These are phyloP conservation scores for Apodemia zela DNA, from an alignment of 2,888 invertebrate species.

Conservation along the genomic window DNA sequence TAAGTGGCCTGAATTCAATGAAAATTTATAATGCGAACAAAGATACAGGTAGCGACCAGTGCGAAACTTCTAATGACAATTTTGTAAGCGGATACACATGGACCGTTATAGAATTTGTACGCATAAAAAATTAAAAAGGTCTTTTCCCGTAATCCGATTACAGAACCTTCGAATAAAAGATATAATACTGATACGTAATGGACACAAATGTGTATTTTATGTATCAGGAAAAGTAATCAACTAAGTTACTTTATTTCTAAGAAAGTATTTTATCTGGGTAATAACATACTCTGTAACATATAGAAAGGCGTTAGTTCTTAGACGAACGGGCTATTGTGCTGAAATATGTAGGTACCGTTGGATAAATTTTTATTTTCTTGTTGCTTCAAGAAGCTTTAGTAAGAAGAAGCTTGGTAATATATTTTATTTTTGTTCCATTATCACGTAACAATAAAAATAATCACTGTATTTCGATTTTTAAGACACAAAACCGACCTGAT, in stretches of 20 bases:
- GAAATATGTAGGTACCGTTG: not conserved
- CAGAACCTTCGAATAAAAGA: constrained; percentile 1
- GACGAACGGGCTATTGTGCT: not conserved
- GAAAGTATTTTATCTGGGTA: not conserved
- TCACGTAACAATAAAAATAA: too few species aligned
- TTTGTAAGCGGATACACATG: constrained; percentile 31
- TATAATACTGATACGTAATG: not conserved
- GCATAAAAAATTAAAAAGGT: constrained; percentile 36
- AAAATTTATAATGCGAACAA: too few species aligned
- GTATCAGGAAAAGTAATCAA: constrained; percentile 9
- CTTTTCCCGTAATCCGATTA: constrained; percentile 34
- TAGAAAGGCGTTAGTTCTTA: not conserved
- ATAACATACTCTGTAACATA: not conserved
- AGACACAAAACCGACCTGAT: too few species aligned
- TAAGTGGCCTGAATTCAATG: too few species aligned
- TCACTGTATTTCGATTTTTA: too few species aligned
- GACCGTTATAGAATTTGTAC: constrained; percentile 32
- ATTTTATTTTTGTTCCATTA: too few species aligned
- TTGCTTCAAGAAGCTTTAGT: too few species aligned
- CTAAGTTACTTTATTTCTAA: constrained; percentile 4
- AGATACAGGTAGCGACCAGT: too few species aligned
- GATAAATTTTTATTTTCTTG: not conserved
- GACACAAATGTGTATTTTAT: constrained; percentile 8
- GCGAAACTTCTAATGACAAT: not conserved
- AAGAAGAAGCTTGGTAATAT: too few species aligned